These are phyloP conservation scores for Saguinus imperator DNA, from an alignment of 2,113 vertebrate genomes.

Conservation along the genomic window DNA sequence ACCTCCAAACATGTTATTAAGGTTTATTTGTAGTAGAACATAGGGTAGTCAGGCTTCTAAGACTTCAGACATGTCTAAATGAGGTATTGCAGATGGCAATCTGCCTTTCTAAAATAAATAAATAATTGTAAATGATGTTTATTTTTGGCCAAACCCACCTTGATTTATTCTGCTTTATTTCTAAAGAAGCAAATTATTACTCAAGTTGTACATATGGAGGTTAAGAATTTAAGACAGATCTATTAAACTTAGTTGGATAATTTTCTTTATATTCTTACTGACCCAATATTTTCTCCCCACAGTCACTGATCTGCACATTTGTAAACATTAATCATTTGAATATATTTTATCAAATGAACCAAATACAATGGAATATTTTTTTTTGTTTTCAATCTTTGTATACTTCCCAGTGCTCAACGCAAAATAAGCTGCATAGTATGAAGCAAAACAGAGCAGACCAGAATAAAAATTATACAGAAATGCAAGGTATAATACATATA, in stretches of 20 bases:
- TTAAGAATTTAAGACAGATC: not conserved
- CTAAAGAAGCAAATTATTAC: not conserved
- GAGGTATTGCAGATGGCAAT: not conserved
- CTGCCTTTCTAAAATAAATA: not conserved
- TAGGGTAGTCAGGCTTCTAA: not conserved
- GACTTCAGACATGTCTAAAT: not conserved
- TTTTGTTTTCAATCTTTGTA: not conserved
- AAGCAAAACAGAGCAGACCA: not conserved
- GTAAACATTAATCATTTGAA: not conserved
- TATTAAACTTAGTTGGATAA: not conserved
- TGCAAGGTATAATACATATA: not conserved
- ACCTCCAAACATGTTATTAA: not conserved
- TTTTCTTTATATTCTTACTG: not conserved
- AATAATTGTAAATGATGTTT: not conserved
- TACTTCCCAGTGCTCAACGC: not conserved
- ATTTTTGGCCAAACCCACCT: not conserved
- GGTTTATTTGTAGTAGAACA: not conserved
- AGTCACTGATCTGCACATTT: not conserved
- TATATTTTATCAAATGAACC: not conserved
- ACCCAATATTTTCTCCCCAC: not conserved
- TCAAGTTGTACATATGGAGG: not conserved
- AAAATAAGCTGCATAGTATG: not conserved
- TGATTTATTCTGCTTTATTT: slow-evolving; percentile 6
- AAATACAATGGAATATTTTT: not conserved
- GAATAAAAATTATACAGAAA: not conserved